Evolutionary conservation across 2,113 vertebrate species (phyloP).

Genomic region (Chaetorhynchus papuensis): DNA sequence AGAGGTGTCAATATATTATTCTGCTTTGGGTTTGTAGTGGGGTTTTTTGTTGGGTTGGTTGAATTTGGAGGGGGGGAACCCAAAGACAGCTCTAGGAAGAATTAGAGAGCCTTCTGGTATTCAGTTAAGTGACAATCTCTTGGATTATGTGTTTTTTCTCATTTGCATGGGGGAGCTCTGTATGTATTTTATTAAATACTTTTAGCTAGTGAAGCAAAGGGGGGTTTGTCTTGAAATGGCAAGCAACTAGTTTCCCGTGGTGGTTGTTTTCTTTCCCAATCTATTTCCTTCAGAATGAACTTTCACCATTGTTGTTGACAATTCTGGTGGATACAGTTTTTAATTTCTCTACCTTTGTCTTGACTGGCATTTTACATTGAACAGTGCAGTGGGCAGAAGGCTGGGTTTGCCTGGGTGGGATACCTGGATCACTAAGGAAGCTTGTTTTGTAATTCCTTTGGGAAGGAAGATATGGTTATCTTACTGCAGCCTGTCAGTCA

Average conservation of each 20-base stretch:
- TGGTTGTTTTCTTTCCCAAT: not conserved
- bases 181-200: not conserved
- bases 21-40: not conserved
- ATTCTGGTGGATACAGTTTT: not conserved
- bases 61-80: fast-evolving
- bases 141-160: not conserved
- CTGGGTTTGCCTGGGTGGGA: not conserved
- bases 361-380: not conserved
- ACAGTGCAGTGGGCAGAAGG: not conserved
- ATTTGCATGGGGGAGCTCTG: not conserved
- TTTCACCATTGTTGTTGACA: not conserved
- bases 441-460: not conserved
- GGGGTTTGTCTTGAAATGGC: not conserved
- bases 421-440: not conserved
- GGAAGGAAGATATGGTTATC: not conserved
- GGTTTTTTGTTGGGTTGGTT: not conserved
- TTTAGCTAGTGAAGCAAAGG: not conserved
- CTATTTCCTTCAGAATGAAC: not conserved
- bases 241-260: not conserved
- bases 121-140: not conserved
- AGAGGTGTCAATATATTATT: not conserved
- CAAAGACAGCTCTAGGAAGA: not conserved
- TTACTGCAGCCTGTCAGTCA: not conserved
- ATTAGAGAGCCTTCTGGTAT: not conserved
- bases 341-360: not conserved